These are phyloP conservation scores for Dipus sagitta DNA, from an alignment of 2,797 vertebrate genomes.

Conservation along the genomic window DNA sequence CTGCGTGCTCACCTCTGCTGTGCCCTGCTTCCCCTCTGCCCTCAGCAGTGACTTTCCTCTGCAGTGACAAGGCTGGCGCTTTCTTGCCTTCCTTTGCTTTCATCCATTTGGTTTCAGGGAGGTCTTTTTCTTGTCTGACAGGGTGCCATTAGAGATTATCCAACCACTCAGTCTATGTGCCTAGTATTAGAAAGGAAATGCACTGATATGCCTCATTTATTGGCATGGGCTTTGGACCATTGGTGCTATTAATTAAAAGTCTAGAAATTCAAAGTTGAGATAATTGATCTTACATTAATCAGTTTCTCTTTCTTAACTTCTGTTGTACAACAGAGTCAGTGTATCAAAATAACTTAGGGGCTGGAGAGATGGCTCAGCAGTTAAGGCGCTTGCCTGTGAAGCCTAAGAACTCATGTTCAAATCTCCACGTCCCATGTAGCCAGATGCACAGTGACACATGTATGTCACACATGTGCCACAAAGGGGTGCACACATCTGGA, in stretches of 20 bases:
- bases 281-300: conserved; percentile 40
- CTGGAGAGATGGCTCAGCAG: too few relatives aligned
- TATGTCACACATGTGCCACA: too few relatives aligned
- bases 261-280: conserved; percentile 37
- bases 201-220: not conserved
- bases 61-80: not conserved
- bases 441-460: too few relatives aligned
- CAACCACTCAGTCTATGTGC: not conserved
- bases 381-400: too few relatives aligned
- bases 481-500: too few relatives aligned
- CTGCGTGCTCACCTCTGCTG: not conserved
- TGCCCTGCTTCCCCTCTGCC: not conserved
- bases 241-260: conserved; percentile 36
- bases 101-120: conserved; percentile 42
- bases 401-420: too few relatives aligned
- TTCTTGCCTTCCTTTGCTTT: conserved; percentile 56
- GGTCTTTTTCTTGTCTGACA: not conserved
- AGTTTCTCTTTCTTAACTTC: not conserved
- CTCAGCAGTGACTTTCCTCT: conserved; percentile 11
- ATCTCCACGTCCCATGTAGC: too few relatives aligned
- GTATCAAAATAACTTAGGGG: not conserved
- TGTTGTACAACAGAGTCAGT: not conserved
- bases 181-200: conserved; percentile 4
- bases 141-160: not conserved
- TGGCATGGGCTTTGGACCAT: conserved; percentile 17